Evolutionary conservation across 2,888 invertebrate species (phyloP), one percentile per base, ranked within the genome.

Genomic region (Melinopterus prodromus): DNA sequence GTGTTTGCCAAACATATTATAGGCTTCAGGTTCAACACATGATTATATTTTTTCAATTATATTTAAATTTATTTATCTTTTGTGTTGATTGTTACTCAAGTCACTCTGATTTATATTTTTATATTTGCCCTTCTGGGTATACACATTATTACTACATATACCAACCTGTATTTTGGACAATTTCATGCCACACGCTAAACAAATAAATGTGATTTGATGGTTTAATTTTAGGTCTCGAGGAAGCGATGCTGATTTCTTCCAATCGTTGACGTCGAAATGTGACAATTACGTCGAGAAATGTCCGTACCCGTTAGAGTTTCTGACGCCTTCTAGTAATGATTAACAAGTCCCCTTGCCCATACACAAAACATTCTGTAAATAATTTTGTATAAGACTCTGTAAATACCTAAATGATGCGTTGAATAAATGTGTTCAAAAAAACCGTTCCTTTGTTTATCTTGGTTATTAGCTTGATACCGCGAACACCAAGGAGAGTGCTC

Each of bases 201-300:
- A 36, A 74, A 74, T 74, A 69, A 69, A 77, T 26, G 26, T 26
- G 38, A 77, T 38, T n/a, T 16, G 53, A 70, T 35, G 70, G 16
- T 70, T 70, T 77, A 76, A 6, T 78, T 87, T 82, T 79, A 88
- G 88, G 71, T 86, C 88, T 5, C 75, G 82, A 77, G 88, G 88
- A 36, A 81, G 83, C 6, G 88, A 89, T 81, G 86, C 85, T 6
- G 84, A 85, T 77, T 88, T 87, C 79, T 87, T 88, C 76, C 86
- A 84, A 82, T 85, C 85, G 36, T 84, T 88, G 71, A 76, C 86
- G 9, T 84, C 85, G 77, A 86, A 85, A 81, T 88, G 88, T 82
- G 79, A 83, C 37, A 12, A 77, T 14, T 94, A 86, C 94, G 94
- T 86, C 94, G 80, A 82, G 6, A 78, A 79, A 86, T 86, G 80